Evolutionary conservation across 2,797 vertebrate species (phyloP), one percentile per base, ranked within the genome.

Genomic region (Sphenopsis melanotis): DNA sequence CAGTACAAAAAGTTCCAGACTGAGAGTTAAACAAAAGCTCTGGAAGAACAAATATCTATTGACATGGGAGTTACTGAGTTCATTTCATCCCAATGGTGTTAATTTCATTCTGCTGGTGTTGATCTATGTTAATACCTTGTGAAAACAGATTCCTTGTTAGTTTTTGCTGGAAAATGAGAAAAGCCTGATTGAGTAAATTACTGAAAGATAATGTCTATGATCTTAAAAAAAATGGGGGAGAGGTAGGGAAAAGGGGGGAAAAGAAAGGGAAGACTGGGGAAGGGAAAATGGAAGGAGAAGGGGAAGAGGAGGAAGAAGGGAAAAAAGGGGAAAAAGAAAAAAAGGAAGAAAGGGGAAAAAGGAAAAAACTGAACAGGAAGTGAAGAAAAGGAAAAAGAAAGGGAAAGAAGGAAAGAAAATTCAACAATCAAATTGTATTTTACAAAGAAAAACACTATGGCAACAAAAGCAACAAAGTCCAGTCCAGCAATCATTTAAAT

Each of bases 1-100:
- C 66, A 82, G 39, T 53, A 79, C 29, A 82, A 94, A 89, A 90
- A 18, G 16, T 79, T 89, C 44, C 68, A 85, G 44, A 30, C 46
- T 55, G 23, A 84, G 59, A 92, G 44, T 90, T 88, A 87, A 94
- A 84, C 24, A 83, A 89, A 92, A 96, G 24, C 75, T 87, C 53
- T 34, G 75, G 46, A 85, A 87, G 61, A 92, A 85, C 44, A 92
- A 84, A 56, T 82, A 85, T 46, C 52, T 93, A 87, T 82, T 89
- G 96, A 68, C 63, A 86, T 18, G 68, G 39, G 53, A 91, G 52
- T 77, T 94, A 90, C 30, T 12, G 41, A 82, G 55, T 74, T 76
- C 22, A 76, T 94, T 91, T 89, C 24, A 90, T 79, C 70, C 52
- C 0, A 0, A 18, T 59, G 44, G 44, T 75, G 42, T 30, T 68